These are phyloP conservation scores for Prosapia bicincta DNA, from an alignment of 2,888 invertebrate genomes.

Conservation along the genomic window DNA sequence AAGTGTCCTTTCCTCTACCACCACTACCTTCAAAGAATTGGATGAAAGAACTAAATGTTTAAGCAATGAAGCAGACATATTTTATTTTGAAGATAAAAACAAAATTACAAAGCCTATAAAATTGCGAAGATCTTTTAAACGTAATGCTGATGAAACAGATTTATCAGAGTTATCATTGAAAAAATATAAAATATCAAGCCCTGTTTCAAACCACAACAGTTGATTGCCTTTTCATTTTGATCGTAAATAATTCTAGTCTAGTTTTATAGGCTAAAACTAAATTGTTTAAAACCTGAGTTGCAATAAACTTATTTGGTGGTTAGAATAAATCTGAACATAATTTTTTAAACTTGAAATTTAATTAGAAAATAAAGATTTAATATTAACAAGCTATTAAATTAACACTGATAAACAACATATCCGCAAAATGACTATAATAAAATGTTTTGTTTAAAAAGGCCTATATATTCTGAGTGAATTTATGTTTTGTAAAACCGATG, in stretches of 20 bases:
- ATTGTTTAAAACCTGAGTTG: no score
- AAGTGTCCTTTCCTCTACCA: constrained; percentile 60
- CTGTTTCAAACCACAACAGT: not conserved
- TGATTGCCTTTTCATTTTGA: constrained; percentile 1
- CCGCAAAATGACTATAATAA: no score
- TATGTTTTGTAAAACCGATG: no score
- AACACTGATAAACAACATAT: no score
- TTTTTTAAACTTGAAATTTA: no score
- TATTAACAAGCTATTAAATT: no score
- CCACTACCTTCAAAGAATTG: constrained; percentile 38
- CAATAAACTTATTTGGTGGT: not conserved
- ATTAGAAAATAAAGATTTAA: no score
- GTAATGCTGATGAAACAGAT: not conserved
- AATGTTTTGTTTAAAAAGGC: no score
- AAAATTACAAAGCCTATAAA: not conserved
- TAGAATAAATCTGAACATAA: no score
- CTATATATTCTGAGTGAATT: no score
- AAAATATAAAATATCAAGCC: not conserved
- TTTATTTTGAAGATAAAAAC: not conserved
- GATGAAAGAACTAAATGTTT: not conserved
- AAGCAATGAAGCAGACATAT: not conserved
- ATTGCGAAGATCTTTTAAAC: not conserved
- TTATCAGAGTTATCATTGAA: not conserved
- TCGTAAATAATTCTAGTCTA: not conserved
- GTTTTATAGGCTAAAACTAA: not conserved